A percentile compares a stretch with the other conserved stretches of the same genome.
Evolutionary conservation across 2,888 invertebrate genomes (phyloP).

Genomic region (Lamellibrachia columna): DNA sequence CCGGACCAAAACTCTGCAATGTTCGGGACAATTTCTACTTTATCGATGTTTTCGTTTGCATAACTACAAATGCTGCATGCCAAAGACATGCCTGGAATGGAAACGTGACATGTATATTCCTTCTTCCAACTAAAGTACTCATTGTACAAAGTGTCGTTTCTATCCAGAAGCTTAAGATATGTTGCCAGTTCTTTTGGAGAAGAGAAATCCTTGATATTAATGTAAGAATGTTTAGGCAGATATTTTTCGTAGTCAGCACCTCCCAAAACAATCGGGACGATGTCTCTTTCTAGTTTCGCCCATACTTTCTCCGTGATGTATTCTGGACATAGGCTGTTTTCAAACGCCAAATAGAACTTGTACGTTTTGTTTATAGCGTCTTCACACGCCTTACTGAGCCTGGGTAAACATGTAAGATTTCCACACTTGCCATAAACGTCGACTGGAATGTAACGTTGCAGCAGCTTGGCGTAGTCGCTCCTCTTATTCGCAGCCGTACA

Average conservation of each 20-base stretch:
- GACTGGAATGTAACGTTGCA: conserved; percentile 23
- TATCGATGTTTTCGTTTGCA: not conserved
- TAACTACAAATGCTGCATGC: not conserved
- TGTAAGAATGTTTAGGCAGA: conserved; percentile 89
- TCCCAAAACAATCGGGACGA: conserved; percentile 31
- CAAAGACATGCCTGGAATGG: not conserved
- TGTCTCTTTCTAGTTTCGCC: not conserved
- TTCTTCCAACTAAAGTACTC: conserved; percentile 94
- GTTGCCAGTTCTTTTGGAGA: conserved; percentile 86
- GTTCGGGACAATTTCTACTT: not conserved
- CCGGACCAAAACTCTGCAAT: not conserved
- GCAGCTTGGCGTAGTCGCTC: conserved; percentile 22
- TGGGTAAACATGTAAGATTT: not conserved
- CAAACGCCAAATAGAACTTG: conserved; percentile 31
- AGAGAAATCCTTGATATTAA: conserved; percentile 95
- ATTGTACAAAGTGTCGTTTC: conserved; percentile 89
- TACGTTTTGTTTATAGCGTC: not conserved
- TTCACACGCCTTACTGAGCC: not conserved
- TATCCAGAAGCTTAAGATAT: conserved; percentile 85
- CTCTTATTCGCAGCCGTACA: conserved; percentile 20
- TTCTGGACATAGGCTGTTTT: conserved; percentile 28
- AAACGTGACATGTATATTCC: conserved; percentile 60
- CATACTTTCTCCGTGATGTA: conserved; percentile 29
- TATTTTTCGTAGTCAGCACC: conserved; percentile 67
- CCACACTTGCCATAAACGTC: conserved; percentile 28